Percentiles rank a stretch among this genome's conserved stretches.
These are phyloP conservation scores for Bufotes viridis DNA, from an alignment of 2,797 vertebrate species.

Conservation along the genomic window DNA sequence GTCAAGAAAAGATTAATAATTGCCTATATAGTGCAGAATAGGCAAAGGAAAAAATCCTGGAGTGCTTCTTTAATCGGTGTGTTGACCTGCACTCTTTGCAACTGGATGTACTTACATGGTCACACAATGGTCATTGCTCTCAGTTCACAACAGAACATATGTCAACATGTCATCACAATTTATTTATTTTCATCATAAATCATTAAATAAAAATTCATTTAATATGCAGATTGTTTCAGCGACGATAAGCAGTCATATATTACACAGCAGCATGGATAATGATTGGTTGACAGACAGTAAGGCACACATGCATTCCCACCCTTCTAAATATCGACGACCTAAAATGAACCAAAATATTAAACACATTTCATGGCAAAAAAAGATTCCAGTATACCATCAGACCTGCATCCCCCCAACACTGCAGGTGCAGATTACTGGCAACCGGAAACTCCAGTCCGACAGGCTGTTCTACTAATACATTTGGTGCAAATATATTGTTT, in stretches of 20 bases:
- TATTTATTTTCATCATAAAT: background rate
- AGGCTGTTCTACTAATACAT: constrained; percentile 23
- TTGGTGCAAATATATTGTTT: constrained; percentile 42
- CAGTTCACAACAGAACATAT: background rate
- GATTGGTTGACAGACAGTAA: constrained; percentile 54
- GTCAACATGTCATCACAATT: background rate
- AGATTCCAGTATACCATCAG: background rate
- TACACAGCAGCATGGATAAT: constrained; percentile 52
- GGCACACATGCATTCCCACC: constrained; percentile 56
- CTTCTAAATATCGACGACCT: constrained; percentile 1
- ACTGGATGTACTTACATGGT: background rate
- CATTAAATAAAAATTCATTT: constrained; percentile 22
- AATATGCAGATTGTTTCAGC: background rate
- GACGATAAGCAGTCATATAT: constrained; percentile 39
- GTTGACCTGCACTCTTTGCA: background rate
- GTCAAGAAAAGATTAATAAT: too few species aligned
- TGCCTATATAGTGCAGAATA: too few species aligned
- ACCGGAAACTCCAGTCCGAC: background rate
- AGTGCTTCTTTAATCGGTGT: too few species aligned
- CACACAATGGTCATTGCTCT: background rate
- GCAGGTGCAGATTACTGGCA: background rate
- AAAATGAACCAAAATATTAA: constrained; percentile 10
- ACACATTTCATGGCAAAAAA: constrained; percentile 14
- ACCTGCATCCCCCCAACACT: background rate
- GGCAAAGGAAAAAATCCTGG: too few species aligned